phyloP scores from a whole-genome alignment of 2,113 vertebrate species.

The Pelusios castaneus region DNA sequence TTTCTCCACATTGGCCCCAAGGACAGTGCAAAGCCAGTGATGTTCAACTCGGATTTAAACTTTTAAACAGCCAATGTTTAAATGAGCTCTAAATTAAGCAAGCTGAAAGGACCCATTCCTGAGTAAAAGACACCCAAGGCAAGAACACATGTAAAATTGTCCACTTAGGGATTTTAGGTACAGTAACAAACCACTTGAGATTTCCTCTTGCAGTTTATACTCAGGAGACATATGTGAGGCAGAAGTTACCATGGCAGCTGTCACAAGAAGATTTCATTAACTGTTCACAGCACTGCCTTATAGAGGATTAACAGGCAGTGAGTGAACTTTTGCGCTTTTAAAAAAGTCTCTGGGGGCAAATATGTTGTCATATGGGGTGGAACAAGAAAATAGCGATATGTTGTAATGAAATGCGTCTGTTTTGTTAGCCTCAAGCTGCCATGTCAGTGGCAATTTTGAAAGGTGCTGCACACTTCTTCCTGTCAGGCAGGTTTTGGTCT shows the following conservation, averaged over 20 bases:
- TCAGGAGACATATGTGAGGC: slow-evolving; percentile 4
- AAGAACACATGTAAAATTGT: slow-evolving; percentile 15
- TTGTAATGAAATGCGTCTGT: neutral
- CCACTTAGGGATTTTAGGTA: slow-evolving; percentile 42
- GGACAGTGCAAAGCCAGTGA: neutral
- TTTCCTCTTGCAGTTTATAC: slow-evolving; percentile 21
- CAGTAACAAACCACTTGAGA: slow-evolving; percentile 55
- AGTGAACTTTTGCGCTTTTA: slow-evolving; percentile 68
- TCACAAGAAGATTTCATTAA: slow-evolving; percentile 57
- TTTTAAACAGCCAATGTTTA: neutral
- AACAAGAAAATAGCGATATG: neutral
- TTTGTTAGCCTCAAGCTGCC: slow-evolving; percentile 59
- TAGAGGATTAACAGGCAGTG: slow-evolving; percentile 65
- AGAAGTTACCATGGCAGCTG: slow-evolving; percentile 69
- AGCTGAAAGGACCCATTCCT: slow-evolving; percentile 40
- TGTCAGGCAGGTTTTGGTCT: slow-evolving; percentile 37
- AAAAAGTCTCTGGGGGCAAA: slow-evolving; percentile 55
- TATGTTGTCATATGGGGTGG: neutral
- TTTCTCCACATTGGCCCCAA: neutral
- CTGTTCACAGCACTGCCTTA: slow-evolving; percentile 38
- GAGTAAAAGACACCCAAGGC: slow-evolving; percentile 32
- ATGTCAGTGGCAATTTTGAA: slow-evolving; percentile 40
- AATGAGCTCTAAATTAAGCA: slow-evolving; percentile 28
- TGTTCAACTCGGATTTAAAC: slow-evolving; percentile 17
- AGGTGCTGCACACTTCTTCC: slow-evolving; percentile 49